Percentiles rank a stretch among this genome's conserved stretches.
Conservation (phyloP, 2,888 invertebrate genomes). For the Eilema griseolum region DNA sequence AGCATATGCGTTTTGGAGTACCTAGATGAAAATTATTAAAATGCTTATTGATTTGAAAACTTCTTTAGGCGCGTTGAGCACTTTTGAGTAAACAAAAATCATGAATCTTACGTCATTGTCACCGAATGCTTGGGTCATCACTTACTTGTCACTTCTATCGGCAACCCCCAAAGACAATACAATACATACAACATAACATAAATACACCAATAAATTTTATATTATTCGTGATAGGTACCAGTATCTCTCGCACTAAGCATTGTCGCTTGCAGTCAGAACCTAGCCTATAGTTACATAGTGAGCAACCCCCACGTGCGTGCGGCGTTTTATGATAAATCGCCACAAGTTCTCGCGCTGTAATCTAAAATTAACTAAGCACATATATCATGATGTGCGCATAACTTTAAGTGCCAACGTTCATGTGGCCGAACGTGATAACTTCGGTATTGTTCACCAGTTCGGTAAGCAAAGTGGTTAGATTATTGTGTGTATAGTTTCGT, state of each 20-base stretch:
- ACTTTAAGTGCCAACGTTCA: constrained; percentile 14
- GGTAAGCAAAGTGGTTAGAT: background rate
- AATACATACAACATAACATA: too few relatives aligned
- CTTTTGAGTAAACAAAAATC: too few relatives aligned
- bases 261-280: constrained; percentile 25
- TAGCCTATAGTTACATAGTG: constrained; percentile 48
- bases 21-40: too few relatives aligned
- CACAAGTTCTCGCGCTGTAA: constrained; percentile 55
- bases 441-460: background rate
- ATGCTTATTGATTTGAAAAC: too few relatives aligned
- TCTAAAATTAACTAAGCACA: constrained; percentile 39
- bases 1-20: too few relatives aligned
- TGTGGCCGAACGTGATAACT: constrained; percentile 2
- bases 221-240: too few relatives aligned
- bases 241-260: background rate
- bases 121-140: too few relatives aligned
- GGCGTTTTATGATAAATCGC: constrained; percentile 65
- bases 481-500: background rate
- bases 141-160: too few relatives aligned
- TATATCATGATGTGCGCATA: constrained; percentile 20
- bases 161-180: too few relatives aligned
- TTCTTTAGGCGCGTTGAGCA: too few relatives aligned
- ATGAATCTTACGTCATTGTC: too few relatives aligned
- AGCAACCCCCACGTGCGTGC: constrained; percentile 55
- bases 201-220: too few relatives aligned